Percentiles rank a stretch among this genome's conserved stretches.
phyloP scores from a whole-genome alignment of 2,797 vertebrate genomes.

The Passerculus sandwichensis region DNA sequence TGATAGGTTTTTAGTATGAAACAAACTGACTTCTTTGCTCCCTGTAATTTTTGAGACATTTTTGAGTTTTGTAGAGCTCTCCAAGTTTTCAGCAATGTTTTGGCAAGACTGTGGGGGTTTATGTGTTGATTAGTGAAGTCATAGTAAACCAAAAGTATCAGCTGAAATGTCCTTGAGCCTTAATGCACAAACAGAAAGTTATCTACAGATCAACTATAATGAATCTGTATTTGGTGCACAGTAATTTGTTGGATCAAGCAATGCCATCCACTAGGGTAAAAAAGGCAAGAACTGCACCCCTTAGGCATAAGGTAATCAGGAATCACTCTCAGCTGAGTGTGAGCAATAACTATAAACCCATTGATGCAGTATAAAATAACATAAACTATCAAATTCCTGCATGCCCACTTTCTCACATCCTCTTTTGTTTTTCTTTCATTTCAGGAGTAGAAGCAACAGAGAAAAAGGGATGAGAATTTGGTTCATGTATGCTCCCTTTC shows the following conservation, averaged over 20 bases:
- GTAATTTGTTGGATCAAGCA: background rate
- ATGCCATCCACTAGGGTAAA: background rate
- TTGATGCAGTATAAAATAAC: accelerated
- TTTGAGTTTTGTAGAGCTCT: background rate
- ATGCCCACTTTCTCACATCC: background rate
- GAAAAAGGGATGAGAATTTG: background rate
- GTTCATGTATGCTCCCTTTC: background rate
- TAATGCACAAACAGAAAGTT: accelerated
- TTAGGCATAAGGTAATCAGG: background rate
- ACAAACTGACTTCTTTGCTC: background rate
- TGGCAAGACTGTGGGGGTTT: background rate
- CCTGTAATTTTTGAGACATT: background rate
- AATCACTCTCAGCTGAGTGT: background rate
- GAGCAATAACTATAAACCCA: background rate
- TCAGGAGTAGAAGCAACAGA: background rate
- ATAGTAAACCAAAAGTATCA: background rate
- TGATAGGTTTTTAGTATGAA: background rate
- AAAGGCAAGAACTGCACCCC: background rate
- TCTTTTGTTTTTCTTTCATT: background rate
- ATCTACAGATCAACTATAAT: background rate
- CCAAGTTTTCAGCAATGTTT: background rate
- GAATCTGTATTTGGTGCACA: background rate
- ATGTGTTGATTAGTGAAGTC: background rate
- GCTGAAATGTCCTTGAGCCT: background rate
- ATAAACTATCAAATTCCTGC: background rate